Base-by-base conservation (phyloP, 2,113 vertebrate species). In the Onychostoma macrolepis region DNA sequence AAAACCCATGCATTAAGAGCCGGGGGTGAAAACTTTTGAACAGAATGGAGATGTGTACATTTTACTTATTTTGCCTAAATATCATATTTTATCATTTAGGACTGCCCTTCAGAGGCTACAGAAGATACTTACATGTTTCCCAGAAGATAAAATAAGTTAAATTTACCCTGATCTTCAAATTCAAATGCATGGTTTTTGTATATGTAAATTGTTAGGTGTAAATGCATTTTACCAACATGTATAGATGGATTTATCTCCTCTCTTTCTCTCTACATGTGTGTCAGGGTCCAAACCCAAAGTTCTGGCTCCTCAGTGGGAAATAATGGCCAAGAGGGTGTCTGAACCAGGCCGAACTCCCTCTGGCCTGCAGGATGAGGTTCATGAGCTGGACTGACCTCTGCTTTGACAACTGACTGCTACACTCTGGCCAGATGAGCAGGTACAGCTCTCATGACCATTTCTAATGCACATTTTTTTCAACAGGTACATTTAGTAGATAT, bases 351-450 rank as follows among this genome's bases (percentile, higher is more conserved):
- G 97, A 89, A 91, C 96, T 91, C 91, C 96, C 90, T 94, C 95
- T 92, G 92, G 96, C 92, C 4, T 97, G 95, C 95, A 97, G 96
- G 97, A 97, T 93, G 95, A 97, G 95, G 95, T 96, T 24, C 94
- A 95, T 8, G 94, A 99, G 94, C 95, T 99, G 95, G 98, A 99
- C 98, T 94, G 98, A 99, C n/a, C 95, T 97, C 90, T 95, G 94
- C 89, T 89, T 95, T 95, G 87, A 96, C 95, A 93, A 94, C 95
- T 96, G 92, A 95, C 96, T 33, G 36, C 85, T 43, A 48, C 9
- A 13, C 56, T 83, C 48, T 17, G 56, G 30, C 45, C 83, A 48
- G 28, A 75, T 85, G 28, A 63, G 77, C 72, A 88, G 87, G 88
- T 43, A 10, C 41, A 43, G 7, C 41, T 38, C 67, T 72, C 36